A percentile compares a stretch with the other conserved stretches of the same genome.
Evolutionary conservation across 1,140 invertebrate species (phyloP).

Genomic region (Drosophila pseudoananassae): DNA sequence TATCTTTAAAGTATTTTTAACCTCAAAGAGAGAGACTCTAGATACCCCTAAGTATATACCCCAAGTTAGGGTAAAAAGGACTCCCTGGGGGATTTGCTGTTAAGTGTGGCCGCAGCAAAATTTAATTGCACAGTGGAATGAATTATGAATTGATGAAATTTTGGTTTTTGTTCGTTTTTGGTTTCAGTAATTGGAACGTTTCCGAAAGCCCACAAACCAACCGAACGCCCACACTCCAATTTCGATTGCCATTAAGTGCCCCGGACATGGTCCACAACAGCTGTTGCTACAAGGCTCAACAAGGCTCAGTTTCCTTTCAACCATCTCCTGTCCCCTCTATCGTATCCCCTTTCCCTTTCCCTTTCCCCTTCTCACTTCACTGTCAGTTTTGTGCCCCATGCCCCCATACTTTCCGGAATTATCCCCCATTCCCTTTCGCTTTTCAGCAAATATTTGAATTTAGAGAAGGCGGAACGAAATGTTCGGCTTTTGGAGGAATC

Average conservation of each 20-base stretch:
- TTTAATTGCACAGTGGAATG: slow-evolving; percentile 56
- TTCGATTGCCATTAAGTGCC: slow-evolving; percentile 47
- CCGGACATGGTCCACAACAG: slow-evolving; percentile 70
- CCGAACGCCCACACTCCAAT: neutral
- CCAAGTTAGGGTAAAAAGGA: neutral
- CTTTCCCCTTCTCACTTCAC: neutral
- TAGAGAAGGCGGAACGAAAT: slow-evolving; percentile 34
- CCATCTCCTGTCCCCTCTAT: neutral
- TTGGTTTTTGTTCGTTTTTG: slow-evolving; percentile 6
- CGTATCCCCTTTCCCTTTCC: neutral
- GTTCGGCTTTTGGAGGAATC: slow-evolving; percentile 32
- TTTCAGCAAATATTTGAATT: slow-evolving; percentile 73
- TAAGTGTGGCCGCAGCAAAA: slow-evolving; percentile 51
- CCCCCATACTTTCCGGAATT: no score
- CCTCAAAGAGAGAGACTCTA: no score
- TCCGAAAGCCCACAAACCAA: neutral
- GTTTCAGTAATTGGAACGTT: slow-evolving; percentile 30
- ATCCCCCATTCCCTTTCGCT: neutral
- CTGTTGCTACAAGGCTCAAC: slow-evolving; percentile 76
- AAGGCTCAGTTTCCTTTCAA: slow-evolving; percentile 21
- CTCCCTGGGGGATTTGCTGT: slow-evolving; percentile 29
- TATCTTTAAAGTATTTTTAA: no score
- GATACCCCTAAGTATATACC: neutral
- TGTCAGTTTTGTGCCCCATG: no score
- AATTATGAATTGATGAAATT: slow-evolving; percentile 53